These are phyloP conservation scores for Leucophora obtusa DNA, from an alignment of 2,888 invertebrate genomes.

Conservation along the genomic window DNA sequence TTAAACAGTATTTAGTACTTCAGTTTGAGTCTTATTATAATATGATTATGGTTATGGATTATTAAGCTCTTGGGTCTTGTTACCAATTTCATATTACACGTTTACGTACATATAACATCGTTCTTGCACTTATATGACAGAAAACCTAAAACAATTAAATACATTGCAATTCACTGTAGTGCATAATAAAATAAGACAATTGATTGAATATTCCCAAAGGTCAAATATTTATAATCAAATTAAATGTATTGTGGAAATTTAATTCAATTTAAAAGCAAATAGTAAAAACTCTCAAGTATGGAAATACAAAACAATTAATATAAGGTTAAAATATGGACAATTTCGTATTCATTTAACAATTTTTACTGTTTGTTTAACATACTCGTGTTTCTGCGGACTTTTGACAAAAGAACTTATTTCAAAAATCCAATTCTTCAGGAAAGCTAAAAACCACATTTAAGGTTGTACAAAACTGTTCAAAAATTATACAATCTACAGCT, in stretches of 20 bases:
- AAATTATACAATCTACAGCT: too few species aligned
- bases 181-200: constrained; percentile 28
- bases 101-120: background rate
- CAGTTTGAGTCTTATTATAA: background rate
- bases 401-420: too few species aligned
- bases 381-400: too few species aligned
- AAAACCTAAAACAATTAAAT: constrained; percentile 28
- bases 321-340: too few species aligned
- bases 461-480: too few species aligned
- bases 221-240: constrained; percentile 29
- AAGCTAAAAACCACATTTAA: too few species aligned
- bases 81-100: background rate
- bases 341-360: too few species aligned
- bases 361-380: too few species aligned
- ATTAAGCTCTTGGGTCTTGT: constrained; percentile 4
- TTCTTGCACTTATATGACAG: constrained; percentile 1
- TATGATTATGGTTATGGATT: background rate
- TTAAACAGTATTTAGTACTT: too few species aligned
- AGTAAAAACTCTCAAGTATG: background rate
- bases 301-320: background rate
- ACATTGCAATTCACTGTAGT: background rate
- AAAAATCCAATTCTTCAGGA: too few species aligned
- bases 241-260: constrained; percentile 29
- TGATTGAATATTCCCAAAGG: constrained; percentile 33
- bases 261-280: background rate